These are phyloP conservation scores for Aplodontia rufa DNA, from an alignment of 2,113 vertebrate species.

Conservation along the genomic window DNA sequence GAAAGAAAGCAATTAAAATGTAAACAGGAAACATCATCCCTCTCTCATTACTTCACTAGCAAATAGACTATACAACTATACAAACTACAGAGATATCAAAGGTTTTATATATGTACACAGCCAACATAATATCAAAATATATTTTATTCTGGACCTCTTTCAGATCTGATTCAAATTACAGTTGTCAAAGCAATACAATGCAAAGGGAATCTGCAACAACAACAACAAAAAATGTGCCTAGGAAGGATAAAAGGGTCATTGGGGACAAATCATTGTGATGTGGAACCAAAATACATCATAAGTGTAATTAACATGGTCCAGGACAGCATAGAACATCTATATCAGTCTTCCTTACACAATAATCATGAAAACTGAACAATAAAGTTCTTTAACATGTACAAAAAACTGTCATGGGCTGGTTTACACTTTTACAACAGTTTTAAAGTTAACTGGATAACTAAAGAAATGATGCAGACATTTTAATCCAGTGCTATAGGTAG, in stretches of 20 bases:
- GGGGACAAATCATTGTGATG: constrained; percentile 90
- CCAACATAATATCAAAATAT: constrained; percentile 99
- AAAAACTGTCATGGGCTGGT: constrained; percentile 91
- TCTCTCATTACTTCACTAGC: constrained; percentile 49
- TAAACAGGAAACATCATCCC: constrained; percentile 73
- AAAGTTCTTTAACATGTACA: constrained; percentile 96
- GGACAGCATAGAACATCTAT: constrained; percentile 92
- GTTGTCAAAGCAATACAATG: constrained; percentile 98
- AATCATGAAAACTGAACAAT: constrained; percentile 96
- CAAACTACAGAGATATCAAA: constrained; percentile 68
- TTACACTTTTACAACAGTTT: constrained; percentile 89
- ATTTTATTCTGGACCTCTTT: constrained; percentile 99
- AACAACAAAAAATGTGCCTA: constrained; percentile 88
- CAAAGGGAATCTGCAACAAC: constrained; percentile 92
- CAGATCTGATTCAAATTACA: constrained; percentile 98
- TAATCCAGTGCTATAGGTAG: constrained; percentile 91
- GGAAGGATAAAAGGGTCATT: constrained; percentile 84
- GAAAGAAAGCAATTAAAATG: constrained; percentile 57
- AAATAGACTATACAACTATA: constrained; percentile 60
- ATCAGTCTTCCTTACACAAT: constrained; percentile 91
- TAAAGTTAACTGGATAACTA: constrained; percentile 89
- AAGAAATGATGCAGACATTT: constrained; percentile 91
- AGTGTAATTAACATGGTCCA: constrained; percentile 94
- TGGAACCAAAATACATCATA: constrained; percentile 90
- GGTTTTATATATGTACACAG: constrained; percentile 84